Conservation (phyloP, 2,888 invertebrate species). For the Netelia inedita region DNA sequence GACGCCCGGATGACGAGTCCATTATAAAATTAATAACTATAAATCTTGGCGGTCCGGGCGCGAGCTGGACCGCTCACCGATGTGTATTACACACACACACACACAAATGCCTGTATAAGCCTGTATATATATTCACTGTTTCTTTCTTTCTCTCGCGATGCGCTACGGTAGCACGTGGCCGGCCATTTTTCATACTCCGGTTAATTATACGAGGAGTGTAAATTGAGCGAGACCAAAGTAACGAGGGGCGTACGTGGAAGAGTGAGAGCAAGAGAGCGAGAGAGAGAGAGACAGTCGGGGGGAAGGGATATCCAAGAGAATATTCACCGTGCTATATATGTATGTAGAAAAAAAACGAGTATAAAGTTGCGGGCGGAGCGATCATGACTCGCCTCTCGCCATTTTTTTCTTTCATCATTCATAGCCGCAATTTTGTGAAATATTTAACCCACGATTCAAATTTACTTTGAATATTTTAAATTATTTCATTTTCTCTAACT, state of each 20-base stretch:
- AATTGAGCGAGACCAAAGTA: constrained; percentile 80
- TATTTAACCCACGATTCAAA: too few relatives aligned
- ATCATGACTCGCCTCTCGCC: constrained; percentile 50
- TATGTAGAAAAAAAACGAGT: constrained; percentile 31
- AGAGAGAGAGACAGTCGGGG: constrained; percentile 31
- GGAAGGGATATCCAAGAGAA: constrained; percentile 44
- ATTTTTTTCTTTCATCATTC: constrained; percentile 41
- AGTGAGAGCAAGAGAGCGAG: constrained; percentile 55
- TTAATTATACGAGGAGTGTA: constrained; percentile 81
- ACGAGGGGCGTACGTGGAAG: constrained; percentile 72
- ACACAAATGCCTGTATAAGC: constrained; percentile 24
- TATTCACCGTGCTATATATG: constrained; percentile 27
- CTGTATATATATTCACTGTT: constrained; percentile 24
- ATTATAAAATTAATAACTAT: constrained; percentile 84
- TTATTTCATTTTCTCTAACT: constrained; percentile 5
- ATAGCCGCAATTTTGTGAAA: background rate
- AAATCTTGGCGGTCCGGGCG: constrained; percentile 77
- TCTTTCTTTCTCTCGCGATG: constrained; percentile 57
- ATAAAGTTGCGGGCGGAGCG: constrained; percentile 57
- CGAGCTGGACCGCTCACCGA: constrained; percentile 66
- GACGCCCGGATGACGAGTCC: constrained; percentile 79
- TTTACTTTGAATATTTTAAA: background rate
- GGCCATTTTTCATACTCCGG: constrained; percentile 81
- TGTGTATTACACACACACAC: constrained; percentile 36
- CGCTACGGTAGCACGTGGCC: constrained; percentile 80